phyloP scores from a whole-genome alignment of 2,888 invertebrate species.

The Corbicula japonica region DNA sequence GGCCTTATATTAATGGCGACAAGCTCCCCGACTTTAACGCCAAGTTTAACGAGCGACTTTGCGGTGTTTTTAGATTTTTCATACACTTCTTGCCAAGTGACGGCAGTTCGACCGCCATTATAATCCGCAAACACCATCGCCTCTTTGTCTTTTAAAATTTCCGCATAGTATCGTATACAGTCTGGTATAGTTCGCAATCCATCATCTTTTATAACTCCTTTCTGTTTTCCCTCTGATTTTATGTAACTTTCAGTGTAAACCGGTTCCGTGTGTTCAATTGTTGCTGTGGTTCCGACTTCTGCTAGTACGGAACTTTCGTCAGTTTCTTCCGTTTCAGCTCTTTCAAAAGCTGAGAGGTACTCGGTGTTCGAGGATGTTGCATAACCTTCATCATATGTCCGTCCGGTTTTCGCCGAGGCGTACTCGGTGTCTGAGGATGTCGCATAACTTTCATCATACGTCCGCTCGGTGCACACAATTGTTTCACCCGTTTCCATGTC shows the following conservation, averaged over 20 bases:
- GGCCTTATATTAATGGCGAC: not conserved
- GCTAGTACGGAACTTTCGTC: no score
- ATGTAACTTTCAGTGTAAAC: not conserved
- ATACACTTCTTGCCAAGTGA: conserved; percentile 7
- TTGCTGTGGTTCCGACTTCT: no score
- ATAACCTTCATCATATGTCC: no score
- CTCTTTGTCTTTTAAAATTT: not conserved
- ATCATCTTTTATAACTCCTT: not conserved
- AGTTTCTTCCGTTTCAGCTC: no score
- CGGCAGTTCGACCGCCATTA: not conserved
- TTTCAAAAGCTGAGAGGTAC: no score
- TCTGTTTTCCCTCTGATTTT: not conserved
- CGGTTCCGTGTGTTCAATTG: no score
- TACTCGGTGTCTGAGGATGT: no score
- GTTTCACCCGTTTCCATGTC: no score
- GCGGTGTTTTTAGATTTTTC: not conserved
- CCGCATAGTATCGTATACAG: conserved; percentile 2
- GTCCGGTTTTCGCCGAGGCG: no score
- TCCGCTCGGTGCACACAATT: no score
- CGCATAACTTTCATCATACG: no score
- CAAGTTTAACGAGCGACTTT: not conserved
- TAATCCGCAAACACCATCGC: conserved; percentile 2
- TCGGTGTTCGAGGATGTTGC: no score
- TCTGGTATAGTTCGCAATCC: not conserved
- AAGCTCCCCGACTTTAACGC: conserved; percentile 11